phyloP scores from a whole-genome alignment of 2,888 invertebrate species.

The Drosophila multiciliata region DNA sequence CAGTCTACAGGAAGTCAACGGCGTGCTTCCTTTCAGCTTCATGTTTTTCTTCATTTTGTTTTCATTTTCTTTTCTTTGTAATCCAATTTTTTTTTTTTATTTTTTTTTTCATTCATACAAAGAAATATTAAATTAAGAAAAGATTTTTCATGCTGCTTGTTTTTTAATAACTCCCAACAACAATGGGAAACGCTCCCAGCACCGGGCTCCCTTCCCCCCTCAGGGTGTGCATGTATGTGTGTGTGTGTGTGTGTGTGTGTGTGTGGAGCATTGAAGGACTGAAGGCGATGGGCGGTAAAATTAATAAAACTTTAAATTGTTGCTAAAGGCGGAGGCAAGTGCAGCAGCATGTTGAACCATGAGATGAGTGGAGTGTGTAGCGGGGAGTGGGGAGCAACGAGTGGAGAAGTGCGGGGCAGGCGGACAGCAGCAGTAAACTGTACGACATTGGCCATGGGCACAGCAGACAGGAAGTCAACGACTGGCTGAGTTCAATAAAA shows the following conservation, averaged over 20 bases:
- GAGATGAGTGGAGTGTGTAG: neutral
- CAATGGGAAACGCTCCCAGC: constrained; percentile 58
- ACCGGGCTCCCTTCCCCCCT: neutral
- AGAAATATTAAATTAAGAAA: constrained; percentile 77
- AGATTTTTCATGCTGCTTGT: constrained; percentile 70
- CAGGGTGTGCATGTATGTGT: constrained; percentile 2
- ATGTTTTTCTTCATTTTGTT: constrained; percentile 49
- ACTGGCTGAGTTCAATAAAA: constrained; percentile 38
- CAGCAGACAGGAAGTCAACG: constrained; percentile 58
- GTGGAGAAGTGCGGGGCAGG: neutral
- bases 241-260: constrained; percentile 5
- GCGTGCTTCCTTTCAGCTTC: constrained; percentile 52
- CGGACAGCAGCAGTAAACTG: neutral
- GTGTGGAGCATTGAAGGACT: constrained; percentile 13
- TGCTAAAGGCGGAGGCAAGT: constrained; percentile 54
- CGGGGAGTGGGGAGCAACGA: neutral
- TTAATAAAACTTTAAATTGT: constrained; percentile 80
- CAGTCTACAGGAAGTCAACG: constrained; percentile 61
- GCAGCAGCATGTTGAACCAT: constrained; percentile 16
- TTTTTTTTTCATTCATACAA: constrained; percentile 44
- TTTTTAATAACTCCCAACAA: constrained; percentile 77
- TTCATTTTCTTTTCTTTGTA: constrained; percentile 33
- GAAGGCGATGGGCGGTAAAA: constrained; percentile 50
- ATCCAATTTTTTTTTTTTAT: constrained; percentile 8
- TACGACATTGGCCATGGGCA: constrained; percentile 61